Conservation (phyloP, 2,888 invertebrate genomes). For the Acleris literana region DNA sequence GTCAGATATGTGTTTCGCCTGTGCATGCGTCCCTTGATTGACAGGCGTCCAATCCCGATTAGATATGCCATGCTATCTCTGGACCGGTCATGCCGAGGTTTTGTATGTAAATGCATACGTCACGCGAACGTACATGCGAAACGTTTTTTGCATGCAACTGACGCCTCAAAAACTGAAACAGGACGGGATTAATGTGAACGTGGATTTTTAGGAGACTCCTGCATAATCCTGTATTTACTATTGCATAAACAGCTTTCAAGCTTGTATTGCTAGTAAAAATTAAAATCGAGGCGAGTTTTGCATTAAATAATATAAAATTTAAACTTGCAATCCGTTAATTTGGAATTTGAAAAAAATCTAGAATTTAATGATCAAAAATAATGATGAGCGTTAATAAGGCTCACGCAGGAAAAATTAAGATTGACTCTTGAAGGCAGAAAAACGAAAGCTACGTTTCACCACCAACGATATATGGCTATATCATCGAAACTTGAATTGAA, state of each 20-base stretch:
- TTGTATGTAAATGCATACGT: constrained; percentile 77
- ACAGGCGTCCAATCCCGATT: constrained; percentile 53
- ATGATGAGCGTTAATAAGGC: too few species aligned
- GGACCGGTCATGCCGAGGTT: constrained; percentile 67
- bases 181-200: constrained; percentile 17
- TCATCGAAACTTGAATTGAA: constrained; percentile 45
- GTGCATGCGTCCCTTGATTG: constrained; percentile 50
- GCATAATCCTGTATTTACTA: not conserved
- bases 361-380: too few species aligned
- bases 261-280: too few species aligned
- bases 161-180: constrained; percentile 57
- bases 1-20: constrained; percentile 27
- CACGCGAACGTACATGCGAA: constrained; percentile 53
- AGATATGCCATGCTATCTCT: constrained; percentile 75
- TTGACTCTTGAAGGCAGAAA: not conserved
- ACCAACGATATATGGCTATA: constrained; percentile 53
- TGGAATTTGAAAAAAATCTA: too few species aligned
- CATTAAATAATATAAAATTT: too few species aligned
- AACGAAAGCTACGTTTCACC: constrained; percentile 40
- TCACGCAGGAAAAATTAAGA: too few species aligned
- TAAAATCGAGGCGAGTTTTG: too few species aligned
- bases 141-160: constrained; percentile 55
- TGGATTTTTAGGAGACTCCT: constrained; percentile 6
- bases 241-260: too few species aligned
- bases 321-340: too few species aligned